Evolutionary conservation across 2,888 invertebrate species (phyloP).

Genomic region (Agriopis aurantiaria): DNA sequence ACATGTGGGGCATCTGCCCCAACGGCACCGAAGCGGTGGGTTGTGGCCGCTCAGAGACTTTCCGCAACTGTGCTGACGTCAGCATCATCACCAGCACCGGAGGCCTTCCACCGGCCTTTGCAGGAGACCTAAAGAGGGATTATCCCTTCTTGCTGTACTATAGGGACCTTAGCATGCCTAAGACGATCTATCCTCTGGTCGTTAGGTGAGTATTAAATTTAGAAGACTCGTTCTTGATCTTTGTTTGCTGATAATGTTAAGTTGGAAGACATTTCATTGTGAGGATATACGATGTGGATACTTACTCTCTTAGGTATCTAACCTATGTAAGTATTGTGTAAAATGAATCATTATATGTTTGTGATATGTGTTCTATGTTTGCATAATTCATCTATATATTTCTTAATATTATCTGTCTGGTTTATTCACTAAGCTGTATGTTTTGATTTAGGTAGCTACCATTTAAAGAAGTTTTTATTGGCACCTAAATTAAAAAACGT

Average conservation of each 20-base stretch:
- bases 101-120: slow-evolving; percentile 90
- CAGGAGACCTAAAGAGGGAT: slow-evolving; percentile 84
- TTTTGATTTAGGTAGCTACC: background rate
- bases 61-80: slow-evolving; percentile 96
- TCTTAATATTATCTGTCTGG: slow-evolving; percentile 7
- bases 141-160: slow-evolving; percentile 93
- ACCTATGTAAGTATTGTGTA: background rate
- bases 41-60: slow-evolving; percentile 96
- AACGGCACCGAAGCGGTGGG: slow-evolving; percentile 96
- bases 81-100: slow-evolving; percentile 93
- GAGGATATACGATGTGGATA: background rate
- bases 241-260: slow-evolving; percentile 6
- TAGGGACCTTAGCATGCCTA: slow-evolving; percentile 89
- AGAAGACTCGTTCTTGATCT: slow-evolving; percentile 19
- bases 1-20: slow-evolving; percentile 96
- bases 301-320: background rate
- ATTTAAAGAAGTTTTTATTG: slow-evolving; percentile 5
- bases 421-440: background rate
- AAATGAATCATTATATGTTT: slow-evolving; percentile 16
- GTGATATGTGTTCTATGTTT: slow-evolving; percentile 38
- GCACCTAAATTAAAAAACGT: background rate
- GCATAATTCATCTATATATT: slow-evolving; percentile 10
- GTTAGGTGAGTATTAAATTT: slow-evolving; percentile 85
- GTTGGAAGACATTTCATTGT: slow-evolving; percentile 4
- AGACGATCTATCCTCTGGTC: slow-evolving; percentile 90